Evolutionary conservation across 2,797 vertebrate genomes (phyloP), one percentile per base, ranked within the genome.

Genomic region (Nasua narica): DNA sequence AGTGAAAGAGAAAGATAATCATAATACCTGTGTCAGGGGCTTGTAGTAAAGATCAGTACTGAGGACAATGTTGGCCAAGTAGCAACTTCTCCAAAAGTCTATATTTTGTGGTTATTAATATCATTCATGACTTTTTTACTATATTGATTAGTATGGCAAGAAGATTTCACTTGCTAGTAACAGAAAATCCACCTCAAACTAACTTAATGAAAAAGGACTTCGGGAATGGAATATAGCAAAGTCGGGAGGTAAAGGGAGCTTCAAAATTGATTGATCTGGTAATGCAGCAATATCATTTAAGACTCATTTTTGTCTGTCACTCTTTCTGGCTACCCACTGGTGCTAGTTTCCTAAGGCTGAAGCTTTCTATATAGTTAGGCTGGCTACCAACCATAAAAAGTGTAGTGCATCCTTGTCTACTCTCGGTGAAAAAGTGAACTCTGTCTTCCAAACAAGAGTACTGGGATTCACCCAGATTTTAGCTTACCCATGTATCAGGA

Each of bases 181-280:
- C 29, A 90, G 62, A 87, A 92, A 94, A 90, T 14, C 52, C 74
- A 96, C 72, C 23, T 67, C 90, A 70, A 90, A 50, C 10, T 92
- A 89, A 19, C 52, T 91, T 79, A 70, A 89, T 23, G 15, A 54
- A 58, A 35, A 56, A 27, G 13, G 35, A 92, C 1, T 74, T 72
- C n/a, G 7, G 10, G 35, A 11, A 83, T 50, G 82, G 32, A 8
- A 50, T 83, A 69, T 32, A 48, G 3, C 21, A 81, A 89, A 85
- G 27, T 67, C 78, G 79, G 90, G 27, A 90, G 16, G 32, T 8
- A 35, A 67, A 82, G 32, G 14, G 18, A 72, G 15, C 43, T 93
- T 96, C 25, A 67, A 65, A 62, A 12, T 43, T 90, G n/a, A 35
- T 50, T 93, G 16, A 87, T 65, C 35, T 19, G 60, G 16, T 72